Evolutionary conservation across 1,140 invertebrate genomes (phyloP).

Genomic region (Acromyrmex heyeri): DNA sequence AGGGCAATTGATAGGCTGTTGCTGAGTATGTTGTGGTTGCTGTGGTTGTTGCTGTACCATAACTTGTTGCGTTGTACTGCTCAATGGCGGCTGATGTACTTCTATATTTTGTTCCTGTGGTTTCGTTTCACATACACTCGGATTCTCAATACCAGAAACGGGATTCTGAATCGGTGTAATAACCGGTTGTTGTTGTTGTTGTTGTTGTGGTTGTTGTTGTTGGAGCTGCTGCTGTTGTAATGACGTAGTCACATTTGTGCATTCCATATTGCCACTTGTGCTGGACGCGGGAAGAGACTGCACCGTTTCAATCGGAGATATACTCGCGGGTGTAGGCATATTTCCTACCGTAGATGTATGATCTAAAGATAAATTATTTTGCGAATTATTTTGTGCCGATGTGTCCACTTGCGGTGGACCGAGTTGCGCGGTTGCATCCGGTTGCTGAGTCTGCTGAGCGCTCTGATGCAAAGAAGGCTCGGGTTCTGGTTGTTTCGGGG

Average conservation of each 20-base stretch:
- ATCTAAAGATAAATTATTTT: constrained; percentile 77
- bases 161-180: constrained; percentile 70
- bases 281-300: constrained; percentile 84
- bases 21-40: constrained; percentile 56
- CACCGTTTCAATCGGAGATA: constrained; percentile 81
- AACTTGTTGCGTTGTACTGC: constrained; percentile 67
- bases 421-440: constrained; percentile 44
- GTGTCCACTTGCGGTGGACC: constrained; percentile 77
- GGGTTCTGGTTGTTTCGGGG: constrained; percentile 75
- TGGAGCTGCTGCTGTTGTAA: constrained; percentile 75
- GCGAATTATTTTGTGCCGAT: constrained; percentile 78
- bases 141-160: constrained; percentile 78
- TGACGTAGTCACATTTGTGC: constrained; percentile 76
- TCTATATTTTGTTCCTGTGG: constrained; percentile 79
- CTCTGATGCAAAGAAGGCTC: constrained; percentile 76
- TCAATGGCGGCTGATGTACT: constrained; percentile 69
- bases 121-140: constrained; percentile 78
- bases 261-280: constrained; percentile 83
- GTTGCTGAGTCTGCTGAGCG: constrained; percentile 52
- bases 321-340: constrained; percentile 58
- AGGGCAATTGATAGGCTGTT: constrained; percentile 73
- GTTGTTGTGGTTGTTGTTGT: constrained; percentile 63
- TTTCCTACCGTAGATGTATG: constrained; percentile 67
- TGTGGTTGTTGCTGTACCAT: constrained; percentile 57
- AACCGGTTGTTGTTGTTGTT: constrained; percentile 31